Conservation (phyloP, 2,888 invertebrate species). For the Lepidonotus clava region DNA sequence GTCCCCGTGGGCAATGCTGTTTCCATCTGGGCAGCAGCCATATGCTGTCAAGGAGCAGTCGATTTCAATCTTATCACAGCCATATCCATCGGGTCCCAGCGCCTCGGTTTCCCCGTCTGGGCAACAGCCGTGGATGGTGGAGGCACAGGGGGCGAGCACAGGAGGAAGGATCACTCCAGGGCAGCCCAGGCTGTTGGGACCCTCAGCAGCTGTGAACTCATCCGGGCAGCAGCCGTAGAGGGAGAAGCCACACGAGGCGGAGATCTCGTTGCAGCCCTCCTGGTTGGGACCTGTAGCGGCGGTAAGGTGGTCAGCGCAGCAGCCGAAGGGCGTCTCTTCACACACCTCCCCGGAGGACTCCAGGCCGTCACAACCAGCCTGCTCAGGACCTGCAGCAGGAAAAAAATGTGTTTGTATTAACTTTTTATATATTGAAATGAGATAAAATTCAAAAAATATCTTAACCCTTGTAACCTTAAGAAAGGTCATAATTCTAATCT, state of each 20-base stretch:
- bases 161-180: constrained; percentile 84
- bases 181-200: constrained; percentile 90
- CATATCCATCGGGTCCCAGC: constrained; percentile 85
- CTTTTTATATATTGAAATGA: no score
- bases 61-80: constrained; percentile 85
- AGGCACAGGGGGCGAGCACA: constrained; percentile 53
- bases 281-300: constrained; percentile 90
- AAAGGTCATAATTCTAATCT: no score
- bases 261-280: constrained; percentile 76
- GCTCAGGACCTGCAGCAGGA: constrained; percentile 23
- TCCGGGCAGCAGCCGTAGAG: constrained; percentile 95
- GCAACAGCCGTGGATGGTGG: constrained; percentile 82
- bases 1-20: constrained; percentile 87
- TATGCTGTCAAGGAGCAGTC: constrained; percentile 83
- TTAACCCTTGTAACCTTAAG: no score
- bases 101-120: constrained; percentile 80
- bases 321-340: constrained; percentile 86
- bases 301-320: constrained; percentile 92
- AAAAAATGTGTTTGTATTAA: no score
- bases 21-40: constrained; percentile 93
- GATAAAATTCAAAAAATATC: no score
- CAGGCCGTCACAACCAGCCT: constrained; percentile 47
- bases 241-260: constrained; percentile 82
- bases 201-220: constrained; percentile 80
- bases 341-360: constrained; percentile 56